These are phyloP conservation scores for Malaclemys terrapin DNA, from an alignment of 2,113 vertebrate genomes.

Conservation along the genomic window DNA sequence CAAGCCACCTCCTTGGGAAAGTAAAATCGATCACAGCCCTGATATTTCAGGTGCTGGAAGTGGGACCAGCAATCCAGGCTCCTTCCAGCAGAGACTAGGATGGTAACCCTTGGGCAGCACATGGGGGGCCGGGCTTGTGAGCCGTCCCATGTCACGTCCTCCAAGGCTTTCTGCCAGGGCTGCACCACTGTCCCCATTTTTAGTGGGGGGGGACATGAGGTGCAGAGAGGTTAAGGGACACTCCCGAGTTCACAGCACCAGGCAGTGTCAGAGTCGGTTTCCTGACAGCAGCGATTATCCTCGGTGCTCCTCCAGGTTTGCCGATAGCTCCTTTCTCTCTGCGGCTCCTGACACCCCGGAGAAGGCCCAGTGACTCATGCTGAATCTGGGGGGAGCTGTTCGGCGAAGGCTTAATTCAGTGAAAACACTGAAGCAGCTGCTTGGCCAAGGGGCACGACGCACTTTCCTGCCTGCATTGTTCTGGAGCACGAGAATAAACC, in stretches of 20 bases:
- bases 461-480: not conserved
- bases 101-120: not conserved
- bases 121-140: not conserved
- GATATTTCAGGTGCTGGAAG: no score
- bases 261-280: not conserved
- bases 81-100: not conserved
- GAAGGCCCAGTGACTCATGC: not conserved
- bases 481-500: no score
- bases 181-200: not conserved
- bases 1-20: not conserved
- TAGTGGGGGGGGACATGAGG: not conserved
- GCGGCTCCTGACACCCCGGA: not conserved
- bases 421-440: not conserved
- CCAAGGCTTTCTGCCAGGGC: not conserved
- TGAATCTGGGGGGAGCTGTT: not conserved
- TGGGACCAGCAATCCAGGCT: not conserved
- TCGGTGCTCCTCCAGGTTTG: not conserved
- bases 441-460: no score
- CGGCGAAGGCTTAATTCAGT: not conserved
- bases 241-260: not conserved
- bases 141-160: no score
- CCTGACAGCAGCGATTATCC: not conserved
- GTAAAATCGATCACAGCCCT: not conserved
- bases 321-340: not conserved
- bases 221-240: not conserved